phyloP scores from a whole-genome alignment of 2,797 vertebrate species.

The Chanos chanos region DNA sequence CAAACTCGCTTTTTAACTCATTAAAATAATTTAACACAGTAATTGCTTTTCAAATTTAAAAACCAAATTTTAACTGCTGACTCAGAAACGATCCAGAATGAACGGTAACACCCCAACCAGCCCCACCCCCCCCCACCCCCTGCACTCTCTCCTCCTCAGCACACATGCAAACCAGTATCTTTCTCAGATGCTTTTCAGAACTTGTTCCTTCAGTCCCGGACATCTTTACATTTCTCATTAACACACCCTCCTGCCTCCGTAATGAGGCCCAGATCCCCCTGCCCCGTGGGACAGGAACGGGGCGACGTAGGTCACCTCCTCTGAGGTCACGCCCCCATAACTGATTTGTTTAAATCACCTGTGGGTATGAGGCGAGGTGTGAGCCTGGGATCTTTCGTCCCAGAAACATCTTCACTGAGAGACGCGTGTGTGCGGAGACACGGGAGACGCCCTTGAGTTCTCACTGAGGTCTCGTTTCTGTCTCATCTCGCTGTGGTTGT shows the following conservation, averaged over 20 bases:
- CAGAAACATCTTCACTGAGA: conserved; percentile 48
- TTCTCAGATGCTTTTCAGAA: too few relatives aligned
- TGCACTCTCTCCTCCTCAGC: too few relatives aligned
- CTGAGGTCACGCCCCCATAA: conserved; percentile 60
- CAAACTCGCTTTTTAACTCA: too few relatives aligned
- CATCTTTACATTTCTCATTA: conserved; percentile 1
- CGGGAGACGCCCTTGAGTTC: conserved; percentile 12
- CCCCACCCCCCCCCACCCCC: too few relatives aligned
- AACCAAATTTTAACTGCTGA: too few relatives aligned
- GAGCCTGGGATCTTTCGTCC: conserved; percentile 48
- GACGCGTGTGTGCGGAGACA: conserved; percentile 55
- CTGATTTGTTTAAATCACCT: conserved; percentile 67
- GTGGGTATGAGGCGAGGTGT: conserved; percentile 48
- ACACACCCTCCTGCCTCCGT: conserved; percentile 33
- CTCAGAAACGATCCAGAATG: too few relatives aligned
- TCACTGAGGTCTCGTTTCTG: conserved; percentile 17
- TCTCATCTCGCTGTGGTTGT: too few relatives aligned
- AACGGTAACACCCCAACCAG: too few relatives aligned
- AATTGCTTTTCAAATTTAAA: too few relatives aligned
- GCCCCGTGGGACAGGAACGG: conserved; percentile 48
- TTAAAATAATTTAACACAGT: too few relatives aligned
- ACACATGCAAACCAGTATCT: too few relatives aligned
- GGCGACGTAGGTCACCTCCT: conserved; percentile 56
- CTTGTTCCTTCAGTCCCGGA: conserved; percentile 17
- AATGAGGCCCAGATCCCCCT: conserved; percentile 67